Percentiles rank a stretch among this genome's conserved stretches.
phyloP scores from a whole-genome alignment of 2,113 vertebrate species.

The Zosterops japonicus region DNA sequence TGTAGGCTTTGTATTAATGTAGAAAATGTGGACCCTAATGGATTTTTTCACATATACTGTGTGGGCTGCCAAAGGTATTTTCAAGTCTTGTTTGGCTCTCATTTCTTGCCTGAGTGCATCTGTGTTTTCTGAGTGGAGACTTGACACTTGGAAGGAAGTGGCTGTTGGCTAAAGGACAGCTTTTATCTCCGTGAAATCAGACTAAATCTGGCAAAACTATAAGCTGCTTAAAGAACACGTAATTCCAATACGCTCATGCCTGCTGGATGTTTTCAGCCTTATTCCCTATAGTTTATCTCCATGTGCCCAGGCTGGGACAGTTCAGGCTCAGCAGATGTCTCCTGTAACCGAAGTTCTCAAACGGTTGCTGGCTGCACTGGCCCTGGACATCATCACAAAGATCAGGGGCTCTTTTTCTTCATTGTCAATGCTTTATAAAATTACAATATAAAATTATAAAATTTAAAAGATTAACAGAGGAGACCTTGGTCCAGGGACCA shows the following conservation, averaged over 20 bases:
- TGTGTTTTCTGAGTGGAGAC: constrained; percentile 6
- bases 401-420: background rate
- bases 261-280: background rate
- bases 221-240: background rate
- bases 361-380: background rate
- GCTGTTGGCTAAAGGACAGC: constrained; percentile 9
- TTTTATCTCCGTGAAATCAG: constrained; percentile 35
- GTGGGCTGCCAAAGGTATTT: constrained; percentile 19
- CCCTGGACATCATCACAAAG: background rate
- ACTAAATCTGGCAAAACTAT: constrained; percentile 21
- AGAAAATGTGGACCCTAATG: constrained; percentile 1
- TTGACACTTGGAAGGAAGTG: constrained; percentile 38
- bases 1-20: background rate
- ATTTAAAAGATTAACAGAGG: background rate
- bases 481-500: background rate
- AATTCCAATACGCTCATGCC: background rate
- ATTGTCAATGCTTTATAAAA: background rate
- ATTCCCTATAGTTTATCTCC: constrained; percentile 16
- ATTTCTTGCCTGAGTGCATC: constrained; percentile 11
- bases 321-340: background rate
- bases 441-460: background rate
- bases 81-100: background rate
- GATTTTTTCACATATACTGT: background rate
- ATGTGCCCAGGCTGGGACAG: background rate
- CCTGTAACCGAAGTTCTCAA: background rate